Evolutionary conservation across 2,113 vertebrate species (phyloP), one percentile per base, ranked within the genome.

Genomic region (Reinhardtius hippoglossoides): DNA sequence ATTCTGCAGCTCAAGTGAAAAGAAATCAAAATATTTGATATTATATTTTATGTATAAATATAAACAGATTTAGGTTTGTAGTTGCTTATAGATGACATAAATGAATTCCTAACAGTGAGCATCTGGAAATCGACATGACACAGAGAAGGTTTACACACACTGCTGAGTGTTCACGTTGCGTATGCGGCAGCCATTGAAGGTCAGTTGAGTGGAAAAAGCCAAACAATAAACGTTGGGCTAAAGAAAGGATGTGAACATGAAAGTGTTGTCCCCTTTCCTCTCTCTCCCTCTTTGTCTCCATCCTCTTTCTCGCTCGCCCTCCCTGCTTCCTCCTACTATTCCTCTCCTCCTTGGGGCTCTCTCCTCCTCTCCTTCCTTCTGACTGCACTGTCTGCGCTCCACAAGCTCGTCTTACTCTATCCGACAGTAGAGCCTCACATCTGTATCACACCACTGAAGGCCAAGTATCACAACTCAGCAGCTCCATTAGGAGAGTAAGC

Each of bases 311-410:
- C 31, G 6, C 31, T 31, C 6, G 31, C 35, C 13, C 46, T n/a
- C 26, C 16, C 56, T 9, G 5, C 18, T 21, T 50, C 10, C 67
- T 72, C 68, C 52, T 84, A 61, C 58, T 59, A 62, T 60, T 50
- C 26, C 37, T 42, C 66, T 54, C 42, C 46, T 61, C 74, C 75
- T 70, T 67, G 72, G 18, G 74, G 67, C 40, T 52, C n/a, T 75
- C 70, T 72, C 71, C 56, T 84, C 61, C 61, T 59, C 61, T 65
- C 64, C 67, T 64, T 80, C 85, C 80, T 67, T 67, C 85, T 85
- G 86, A 89, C 78, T 92, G 88, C 74, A 67, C 78, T 50, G 74
- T 87, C 70, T 86, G 74, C 81, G 68, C 81, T 79, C 84, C 70
- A 67, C 74, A 26, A 80, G 56, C 64, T 62, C 24, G 60, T 76